Percentiles rank a stretch among this genome's conserved stretches.
phyloP scores from a whole-genome alignment of 2,113 vertebrate species.

The zebrafish (Danio rerio) region DNA sequence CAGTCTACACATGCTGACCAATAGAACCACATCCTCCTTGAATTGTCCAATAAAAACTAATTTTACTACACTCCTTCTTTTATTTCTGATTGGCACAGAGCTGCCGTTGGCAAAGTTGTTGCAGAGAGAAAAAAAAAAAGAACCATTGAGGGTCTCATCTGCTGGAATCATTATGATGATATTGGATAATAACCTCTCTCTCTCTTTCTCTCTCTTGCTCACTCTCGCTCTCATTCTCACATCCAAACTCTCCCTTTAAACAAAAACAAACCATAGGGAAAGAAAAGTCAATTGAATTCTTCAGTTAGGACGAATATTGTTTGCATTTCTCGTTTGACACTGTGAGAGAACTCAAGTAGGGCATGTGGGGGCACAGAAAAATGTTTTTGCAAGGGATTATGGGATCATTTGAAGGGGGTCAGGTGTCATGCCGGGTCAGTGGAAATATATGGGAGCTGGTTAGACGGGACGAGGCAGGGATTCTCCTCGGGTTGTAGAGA shows the following conservation, averaged over 20 bases:
- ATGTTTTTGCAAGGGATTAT: constrained; percentile 7
- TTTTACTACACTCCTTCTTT: constrained; percentile 30
- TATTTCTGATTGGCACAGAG: constrained; percentile 62
- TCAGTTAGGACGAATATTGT: neutral
- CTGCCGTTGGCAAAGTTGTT: constrained; percentile 64
- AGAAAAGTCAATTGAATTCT: constrained; percentile 13
- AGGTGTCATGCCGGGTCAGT: constrained; percentile 40
- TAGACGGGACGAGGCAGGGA: constrained; percentile 4
- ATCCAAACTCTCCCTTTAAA: neutral
- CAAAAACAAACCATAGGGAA: neutral
- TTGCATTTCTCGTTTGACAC: neutral
- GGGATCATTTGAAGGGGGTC: neutral
- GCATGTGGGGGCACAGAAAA: too few species aligned
- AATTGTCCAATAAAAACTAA: constrained; percentile 45
- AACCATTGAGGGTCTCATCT: constrained; percentile 19
- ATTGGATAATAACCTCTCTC: constrained; percentile 16
- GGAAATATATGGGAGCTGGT: neutral
- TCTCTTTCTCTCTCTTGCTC: constrained; percentile 25
- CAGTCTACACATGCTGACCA: constrained; percentile 35
- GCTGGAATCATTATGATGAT: constrained; percentile 38
- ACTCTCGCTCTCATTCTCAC: neutral
- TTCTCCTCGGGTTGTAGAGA: constrained; percentile 4
- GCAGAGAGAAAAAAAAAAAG: constrained; percentile 14
- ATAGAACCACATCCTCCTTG: constrained; percentile 38
- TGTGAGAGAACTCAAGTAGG: constrained; percentile 2